Percentiles rank a stretch among this genome's conserved stretches.
These are phyloP conservation scores for Pseudomyrmex dendroicus DNA, from an alignment of 1,140 invertebrate genomes.

Conservation along the genomic window DNA sequence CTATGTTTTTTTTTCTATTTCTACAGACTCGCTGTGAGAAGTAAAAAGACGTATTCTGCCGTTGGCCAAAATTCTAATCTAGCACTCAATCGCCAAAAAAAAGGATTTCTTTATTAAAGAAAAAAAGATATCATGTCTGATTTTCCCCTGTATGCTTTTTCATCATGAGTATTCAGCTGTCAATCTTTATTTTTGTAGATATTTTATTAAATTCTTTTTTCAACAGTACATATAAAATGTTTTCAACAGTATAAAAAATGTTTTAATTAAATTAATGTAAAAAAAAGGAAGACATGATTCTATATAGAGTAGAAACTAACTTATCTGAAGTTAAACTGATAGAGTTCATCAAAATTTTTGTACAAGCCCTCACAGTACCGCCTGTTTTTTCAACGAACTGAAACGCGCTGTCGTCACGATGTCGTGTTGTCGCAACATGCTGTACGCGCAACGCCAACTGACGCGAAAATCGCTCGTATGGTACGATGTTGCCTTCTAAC, in stretches of 20 bases:
- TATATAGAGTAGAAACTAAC: neutral
- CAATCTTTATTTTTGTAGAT: conserved; percentile 14
- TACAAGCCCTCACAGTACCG: neutral
- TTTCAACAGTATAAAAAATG: neutral
- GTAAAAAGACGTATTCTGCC: conserved; percentile 18
- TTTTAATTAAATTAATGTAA: neutral
- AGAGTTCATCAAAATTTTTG: neutral
- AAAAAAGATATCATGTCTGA: conserved; percentile 32
- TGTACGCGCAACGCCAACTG: conserved; percentile 75
- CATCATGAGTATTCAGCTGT: neutral
- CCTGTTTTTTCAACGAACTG: conserved; percentile 55
- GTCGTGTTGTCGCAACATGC: conserved; percentile 67
- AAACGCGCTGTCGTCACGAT: conserved; percentile 49
- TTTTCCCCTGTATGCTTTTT: conserved; percentile 39
- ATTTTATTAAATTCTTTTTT: neutral
- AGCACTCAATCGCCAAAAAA: conserved; percentile 46
- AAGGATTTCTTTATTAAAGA: conserved; percentile 43
- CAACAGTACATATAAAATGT: neutral
- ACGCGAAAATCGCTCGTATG: conserved; percentile 71
- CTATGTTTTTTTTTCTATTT: conserved; percentile 20
- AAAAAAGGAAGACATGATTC: neutral
- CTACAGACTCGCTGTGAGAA: conserved; percentile 18
- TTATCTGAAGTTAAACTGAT: neutral
- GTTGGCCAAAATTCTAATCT: conserved; percentile 56
- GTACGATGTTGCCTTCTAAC: conserved; percentile 69